Conservation (phyloP, 2,113 vertebrate species). For the Donacobius atricapilla region DNA sequence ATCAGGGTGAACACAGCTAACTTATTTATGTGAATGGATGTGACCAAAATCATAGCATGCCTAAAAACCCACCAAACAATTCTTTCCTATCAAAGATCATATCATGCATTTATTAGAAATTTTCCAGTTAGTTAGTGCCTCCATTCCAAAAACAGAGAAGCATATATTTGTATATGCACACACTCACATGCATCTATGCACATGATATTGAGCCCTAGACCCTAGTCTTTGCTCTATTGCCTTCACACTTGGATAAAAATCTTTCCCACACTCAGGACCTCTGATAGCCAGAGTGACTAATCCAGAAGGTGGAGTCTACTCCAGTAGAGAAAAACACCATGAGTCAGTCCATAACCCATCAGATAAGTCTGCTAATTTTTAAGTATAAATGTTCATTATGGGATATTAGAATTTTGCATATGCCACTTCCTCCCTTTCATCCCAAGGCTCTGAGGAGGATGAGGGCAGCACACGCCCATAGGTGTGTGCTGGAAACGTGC, state of each 20-base stretch:
- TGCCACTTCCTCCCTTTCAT: not conserved
- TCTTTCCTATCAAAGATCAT: not conserved
- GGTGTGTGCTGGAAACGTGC: fast-evolving
- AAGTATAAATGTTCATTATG: not conserved
- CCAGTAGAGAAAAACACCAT: not conserved
- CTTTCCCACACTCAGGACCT: not conserved
- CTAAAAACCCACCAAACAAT: not conserved
- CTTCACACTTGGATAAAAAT: not conserved
- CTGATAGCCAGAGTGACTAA: not conserved
- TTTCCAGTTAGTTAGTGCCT: not conserved
- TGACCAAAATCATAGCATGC: not conserved
- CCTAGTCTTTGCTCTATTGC: not conserved
- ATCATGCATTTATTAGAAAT: not conserved
- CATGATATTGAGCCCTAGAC: not conserved
- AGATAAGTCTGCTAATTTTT: not conserved
- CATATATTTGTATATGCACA: fast-evolving
- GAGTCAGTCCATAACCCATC: not conserved
- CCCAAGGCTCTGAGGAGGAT: not conserved
- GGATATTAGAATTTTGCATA: not conserved
- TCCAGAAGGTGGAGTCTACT: not conserved
- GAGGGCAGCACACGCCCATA: fast-evolving
- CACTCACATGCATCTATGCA: not conserved
- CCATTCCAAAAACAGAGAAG: not conserved
- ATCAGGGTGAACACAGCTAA: not conserved
- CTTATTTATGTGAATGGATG: not conserved